phyloP scores from a whole-genome alignment of 1,140 invertebrate genomes.

The Drosophila sp. region DNA sequence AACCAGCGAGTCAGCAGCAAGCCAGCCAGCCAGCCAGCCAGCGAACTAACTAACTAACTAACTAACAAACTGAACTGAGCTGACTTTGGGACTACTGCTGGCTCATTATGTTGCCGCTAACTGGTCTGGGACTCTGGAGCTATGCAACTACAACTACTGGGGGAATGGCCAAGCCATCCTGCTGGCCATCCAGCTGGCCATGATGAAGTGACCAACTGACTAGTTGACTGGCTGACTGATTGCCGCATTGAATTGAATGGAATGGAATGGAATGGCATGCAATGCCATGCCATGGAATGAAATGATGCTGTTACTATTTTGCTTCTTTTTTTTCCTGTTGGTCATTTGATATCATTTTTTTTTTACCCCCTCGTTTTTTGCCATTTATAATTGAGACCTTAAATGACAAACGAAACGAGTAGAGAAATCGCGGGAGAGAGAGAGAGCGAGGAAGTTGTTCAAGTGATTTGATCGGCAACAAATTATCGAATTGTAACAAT shows the following conservation, averaged over 20 bases:
- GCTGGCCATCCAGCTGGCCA: conserved; percentile 16
- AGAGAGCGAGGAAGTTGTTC: not conserved
- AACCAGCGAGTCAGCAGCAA: conserved; percentile 55
- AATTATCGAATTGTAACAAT: conserved; percentile 1
- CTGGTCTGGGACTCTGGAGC: conserved; percentile 24
- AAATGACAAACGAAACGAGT: conserved; percentile 29
- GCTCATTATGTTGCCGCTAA: conserved; percentile 64
- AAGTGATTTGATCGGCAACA: not conserved
- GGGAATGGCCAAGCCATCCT: conserved; percentile 38
- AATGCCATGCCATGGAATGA: too few relatives aligned
- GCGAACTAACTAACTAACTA: conserved; percentile 60
- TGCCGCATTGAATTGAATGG: conserved; percentile 8
- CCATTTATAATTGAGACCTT: conserved; percentile 57
- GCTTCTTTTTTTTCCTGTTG: not conserved
- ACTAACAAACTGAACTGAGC: conserved; percentile 41
- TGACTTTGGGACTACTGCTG: conserved; percentile 55
- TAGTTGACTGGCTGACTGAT: conserved; percentile 7
- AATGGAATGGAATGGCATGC: conserved; percentile 10
- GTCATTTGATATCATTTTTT: conserved; percentile 46
- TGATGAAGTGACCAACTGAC: conserved; percentile 30
- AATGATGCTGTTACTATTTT: not conserved
- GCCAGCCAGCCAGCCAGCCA: conserved; percentile 50
- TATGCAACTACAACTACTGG: not conserved
- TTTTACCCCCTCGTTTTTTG: not conserved
- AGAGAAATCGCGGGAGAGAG: not conserved